Percentiles rank a stretch among this genome's conserved stretches.
Evolutionary conservation across 2,888 invertebrate genomes (phyloP).

Genomic region (Luffia ferchaultella): DNA sequence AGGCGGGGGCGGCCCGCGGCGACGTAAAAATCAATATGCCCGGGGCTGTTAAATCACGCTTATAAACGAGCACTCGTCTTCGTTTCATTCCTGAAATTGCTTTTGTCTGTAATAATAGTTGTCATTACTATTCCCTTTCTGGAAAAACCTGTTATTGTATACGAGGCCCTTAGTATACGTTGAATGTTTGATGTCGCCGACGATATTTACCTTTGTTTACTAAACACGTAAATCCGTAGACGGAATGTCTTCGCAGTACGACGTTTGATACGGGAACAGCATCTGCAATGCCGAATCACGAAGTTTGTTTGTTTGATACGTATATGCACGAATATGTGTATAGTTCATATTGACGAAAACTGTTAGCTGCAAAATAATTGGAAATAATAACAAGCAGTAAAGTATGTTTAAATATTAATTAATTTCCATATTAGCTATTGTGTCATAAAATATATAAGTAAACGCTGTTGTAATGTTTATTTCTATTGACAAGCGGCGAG

Average conservation of each 20-base stretch:
- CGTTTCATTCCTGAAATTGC: constrained; percentile 62
- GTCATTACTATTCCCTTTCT: not conserved
- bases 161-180: not conserved
- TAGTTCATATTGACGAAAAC: too few relatives aligned
- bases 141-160: not conserved
- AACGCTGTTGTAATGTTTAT: not conserved
- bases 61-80: constrained; percentile 69
- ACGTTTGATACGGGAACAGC: too few relatives aligned
- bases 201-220: too few relatives aligned
- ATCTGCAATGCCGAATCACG: too few relatives aligned
- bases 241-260: too few relatives aligned
- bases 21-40: constrained; percentile 72
- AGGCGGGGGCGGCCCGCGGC: constrained; percentile 59
- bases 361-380: too few relatives aligned
- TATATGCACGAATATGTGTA: too few relatives aligned
- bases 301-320: too few relatives aligned
- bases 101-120: constrained; percentile 28
- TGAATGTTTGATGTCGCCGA: not conserved
- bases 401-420: too few relatives aligned
- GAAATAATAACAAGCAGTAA: too few relatives aligned
- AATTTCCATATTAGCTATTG: not conserved
- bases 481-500: not conserved
- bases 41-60: constrained; percentile 82
- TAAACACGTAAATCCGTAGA: too few relatives aligned
- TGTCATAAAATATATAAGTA: not conserved